Percentiles rank a stretch among this genome's conserved stretches.
Evolutionary conservation across 1,140 invertebrate species (phyloP).

Genomic region (Hypothenemus hampei): DNA sequence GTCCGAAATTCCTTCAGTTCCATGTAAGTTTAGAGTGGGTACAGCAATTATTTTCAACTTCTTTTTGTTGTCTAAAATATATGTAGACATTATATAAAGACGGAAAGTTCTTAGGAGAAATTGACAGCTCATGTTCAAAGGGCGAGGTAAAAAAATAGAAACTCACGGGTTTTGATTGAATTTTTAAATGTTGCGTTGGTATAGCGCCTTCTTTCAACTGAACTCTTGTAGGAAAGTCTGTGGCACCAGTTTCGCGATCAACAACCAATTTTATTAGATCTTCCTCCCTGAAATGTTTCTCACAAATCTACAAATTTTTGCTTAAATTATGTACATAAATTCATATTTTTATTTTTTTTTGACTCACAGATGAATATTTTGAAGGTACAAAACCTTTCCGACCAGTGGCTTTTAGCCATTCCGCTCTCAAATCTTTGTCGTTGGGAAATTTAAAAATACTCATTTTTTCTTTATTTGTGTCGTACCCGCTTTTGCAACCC

Average conservation of each 20-base stretch:
- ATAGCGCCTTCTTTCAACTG: not conserved
- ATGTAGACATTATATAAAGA: not conserved
- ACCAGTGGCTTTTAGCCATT: conserved; percentile 3
- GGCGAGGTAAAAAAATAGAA: not conserved
- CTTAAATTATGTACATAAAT: not conserved
- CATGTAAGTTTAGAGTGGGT: too few species aligned
- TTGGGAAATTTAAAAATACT: conserved; percentile 1
- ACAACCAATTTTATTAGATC: not conserved
- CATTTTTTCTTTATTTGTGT: conserved; percentile 4
- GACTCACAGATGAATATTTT: not conserved
- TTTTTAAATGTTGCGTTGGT: not conserved
- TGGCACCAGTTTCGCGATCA: not conserved
- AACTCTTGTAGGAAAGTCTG: not conserved
- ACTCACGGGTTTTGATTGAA: not conserved
- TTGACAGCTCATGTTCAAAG: not conserved
- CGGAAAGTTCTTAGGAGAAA: not conserved
- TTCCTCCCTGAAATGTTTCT: not conserved
- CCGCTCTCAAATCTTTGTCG: not conserved
- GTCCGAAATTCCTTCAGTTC: not conserved
- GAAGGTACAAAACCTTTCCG: conserved; percentile 4
- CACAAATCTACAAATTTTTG: not conserved
- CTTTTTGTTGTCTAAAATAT: not conserved
- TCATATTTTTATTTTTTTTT: not conserved
- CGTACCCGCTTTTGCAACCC: conserved; percentile 5
- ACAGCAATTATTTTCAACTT: not conserved